Conservation (phyloP, 2,113 vertebrate species). For the Recurvirostra avosetta region DNA sequence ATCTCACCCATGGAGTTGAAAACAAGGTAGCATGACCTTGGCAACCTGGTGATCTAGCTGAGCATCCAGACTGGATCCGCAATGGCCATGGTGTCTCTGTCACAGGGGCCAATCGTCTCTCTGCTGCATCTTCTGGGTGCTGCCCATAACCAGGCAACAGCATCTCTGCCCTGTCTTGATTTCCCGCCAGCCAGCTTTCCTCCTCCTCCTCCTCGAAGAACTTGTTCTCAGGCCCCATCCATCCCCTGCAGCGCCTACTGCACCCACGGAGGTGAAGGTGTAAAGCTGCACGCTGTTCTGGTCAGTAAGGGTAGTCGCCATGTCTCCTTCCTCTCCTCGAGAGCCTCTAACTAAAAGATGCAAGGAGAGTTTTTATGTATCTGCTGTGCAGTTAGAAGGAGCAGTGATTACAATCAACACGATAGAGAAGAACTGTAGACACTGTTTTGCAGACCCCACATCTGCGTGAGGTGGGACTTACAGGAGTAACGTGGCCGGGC, state of each 20-base stretch:
- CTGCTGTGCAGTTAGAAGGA: not conserved
- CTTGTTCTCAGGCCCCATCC: not conserved
- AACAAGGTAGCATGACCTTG: not conserved
- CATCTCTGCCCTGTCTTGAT: not conserved
- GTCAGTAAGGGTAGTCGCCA: not conserved
- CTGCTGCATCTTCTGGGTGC: not conserved
- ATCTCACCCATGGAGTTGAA: not conserved
- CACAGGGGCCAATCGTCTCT: fast-evolving
- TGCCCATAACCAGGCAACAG: not conserved
- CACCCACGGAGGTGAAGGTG: not conserved
- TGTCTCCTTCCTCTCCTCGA: not conserved
- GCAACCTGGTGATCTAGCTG: not conserved
- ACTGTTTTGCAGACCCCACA: not conserved
- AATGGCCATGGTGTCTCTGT: fast-evolving
- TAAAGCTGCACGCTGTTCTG: not conserved
- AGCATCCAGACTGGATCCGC: not conserved
- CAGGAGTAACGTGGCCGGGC: not conserved
- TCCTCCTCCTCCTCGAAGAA: not conserved
- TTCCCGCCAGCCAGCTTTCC: not conserved
- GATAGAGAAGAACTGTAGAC: not conserved
- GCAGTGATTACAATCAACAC: not conserved
- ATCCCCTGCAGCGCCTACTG: not conserved
- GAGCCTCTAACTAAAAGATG: not conserved
- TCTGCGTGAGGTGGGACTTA: not conserved
- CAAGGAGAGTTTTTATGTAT: not conserved